Evolutionary conservation across 2,888 invertebrate species (phyloP), one percentile per base, ranked within the genome.

Genomic region (Congeria kusceri): DNA sequence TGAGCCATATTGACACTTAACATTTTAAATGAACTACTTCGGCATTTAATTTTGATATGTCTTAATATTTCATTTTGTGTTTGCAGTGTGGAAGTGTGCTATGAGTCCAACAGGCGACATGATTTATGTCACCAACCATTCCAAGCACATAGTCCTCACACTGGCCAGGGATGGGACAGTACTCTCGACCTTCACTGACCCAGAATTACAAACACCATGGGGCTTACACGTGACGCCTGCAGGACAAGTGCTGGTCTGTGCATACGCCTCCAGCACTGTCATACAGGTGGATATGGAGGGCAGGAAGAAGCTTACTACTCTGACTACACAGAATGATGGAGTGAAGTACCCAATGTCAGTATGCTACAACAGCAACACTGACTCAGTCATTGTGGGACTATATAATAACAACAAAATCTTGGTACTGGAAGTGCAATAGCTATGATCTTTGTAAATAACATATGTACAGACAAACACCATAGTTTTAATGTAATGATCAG

Each of bases 161-260:
- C 23, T 53, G 9, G 25, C 2, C 53, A 53, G 13, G 20, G 23
- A 53, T 5, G 53, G 53, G n/a, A 4, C 13, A 53, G 2, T 23
- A 15, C 11, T 23, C 2, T 2, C 53, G 1, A 53, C 53, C 2
- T 25, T 23, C 23, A 53, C 20, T 20, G 25, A 53, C 25, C 5
- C 20, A 1, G 53, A 53, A 20, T 20, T 53, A 23, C 25, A 23
- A 53, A 7, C 9, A 1, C 53, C 53, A 20, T 23, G 3, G 25
- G 53, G 20, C 11, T 15, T 53, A 7, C 25, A 25, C n/a, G 53
- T 53, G 7, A n/a, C 53, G 11, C 13, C 20, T 53, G 53, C 7
- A 23, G 53, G 53, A 13, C 53, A 53, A n/a, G 53, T 53, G 13
- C 25, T 53, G 20, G 53, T 53, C 9, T 53, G 53, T 53, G 53